Evolutionary conservation across 2,888 invertebrate genomes (phyloP).

Genomic region (Microctonus aethiopoides): DNA sequence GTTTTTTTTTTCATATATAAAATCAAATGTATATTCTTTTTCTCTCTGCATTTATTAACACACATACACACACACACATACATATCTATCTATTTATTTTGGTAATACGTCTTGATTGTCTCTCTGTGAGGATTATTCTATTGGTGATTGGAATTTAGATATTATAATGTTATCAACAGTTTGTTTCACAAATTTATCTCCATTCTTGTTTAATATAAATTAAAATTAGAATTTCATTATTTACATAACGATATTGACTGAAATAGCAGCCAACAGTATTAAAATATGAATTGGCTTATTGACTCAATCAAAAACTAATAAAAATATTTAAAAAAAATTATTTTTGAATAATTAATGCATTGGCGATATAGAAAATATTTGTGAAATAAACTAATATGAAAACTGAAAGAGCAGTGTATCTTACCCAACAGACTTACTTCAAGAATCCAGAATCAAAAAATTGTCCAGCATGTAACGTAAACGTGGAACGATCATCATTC

Average conservation of each 20-base stretch:
- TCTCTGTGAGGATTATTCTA: conserved; percentile 9
- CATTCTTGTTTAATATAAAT: conserved; percentile 17
- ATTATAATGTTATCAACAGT: conserved; percentile 33
- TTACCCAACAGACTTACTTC: conserved; percentile 62
- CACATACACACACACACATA: too few species aligned
- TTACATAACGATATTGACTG: background rate
- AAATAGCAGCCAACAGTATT: background rate
- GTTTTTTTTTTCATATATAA: conserved; percentile 38
- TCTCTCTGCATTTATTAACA: background rate
- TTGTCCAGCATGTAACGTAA: conserved; percentile 58
- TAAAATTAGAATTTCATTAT: conserved; percentile 7
- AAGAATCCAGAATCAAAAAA: conserved; percentile 53
- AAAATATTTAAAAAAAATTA: conserved; percentile 4
- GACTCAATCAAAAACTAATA: too few species aligned
- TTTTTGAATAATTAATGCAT: background rate
- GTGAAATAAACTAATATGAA: conserved; percentile 52
- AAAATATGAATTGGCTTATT: too few species aligned
- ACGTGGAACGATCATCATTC: conserved; percentile 57
- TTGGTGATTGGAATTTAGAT: conserved; percentile 9
- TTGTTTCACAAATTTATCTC: conserved; percentile 48
- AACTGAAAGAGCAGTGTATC: conserved; percentile 54
- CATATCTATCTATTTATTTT: too few species aligned
- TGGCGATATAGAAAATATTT: conserved; percentile 40
- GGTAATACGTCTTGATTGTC: conserved; percentile 3
- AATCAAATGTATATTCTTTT: background rate